Conservation (phyloP, 2,113 vertebrate genomes). For the cattle (Bos taurus) region DNA sequence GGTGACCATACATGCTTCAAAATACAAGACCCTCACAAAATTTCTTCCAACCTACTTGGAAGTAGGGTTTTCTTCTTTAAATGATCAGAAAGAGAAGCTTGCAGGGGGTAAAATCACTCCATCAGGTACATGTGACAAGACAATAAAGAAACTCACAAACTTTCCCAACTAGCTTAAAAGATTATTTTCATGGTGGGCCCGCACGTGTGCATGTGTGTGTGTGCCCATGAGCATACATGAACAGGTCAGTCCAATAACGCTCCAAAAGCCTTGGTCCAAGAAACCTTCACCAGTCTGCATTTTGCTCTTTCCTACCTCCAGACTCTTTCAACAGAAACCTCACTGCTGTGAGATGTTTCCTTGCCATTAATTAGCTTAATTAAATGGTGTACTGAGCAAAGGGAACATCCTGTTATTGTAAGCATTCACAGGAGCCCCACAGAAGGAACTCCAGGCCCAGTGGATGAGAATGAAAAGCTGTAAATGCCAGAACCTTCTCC, state of each 20-base stretch:
- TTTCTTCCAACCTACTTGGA: not conserved
- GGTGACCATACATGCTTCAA: not conserved
- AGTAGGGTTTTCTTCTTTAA: constrained; percentile 9
- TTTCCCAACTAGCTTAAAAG: not conserved
- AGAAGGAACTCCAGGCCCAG: constrained; percentile 68
- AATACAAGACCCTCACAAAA: not conserved
- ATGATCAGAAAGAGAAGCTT: not conserved
- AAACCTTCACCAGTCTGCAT: not conserved
- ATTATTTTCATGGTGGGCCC: not conserved
- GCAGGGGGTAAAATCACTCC: not conserved
- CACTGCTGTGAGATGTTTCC: constrained; percentile 72
- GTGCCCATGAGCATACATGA: not conserved
- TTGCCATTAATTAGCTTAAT: constrained; percentile 74
- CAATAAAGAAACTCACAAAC: not conserved
- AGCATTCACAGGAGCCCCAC: constrained; percentile 56
- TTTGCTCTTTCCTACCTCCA: not conserved
- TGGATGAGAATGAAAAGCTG: constrained; percentile 39
- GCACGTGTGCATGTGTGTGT: rapidly evolving
- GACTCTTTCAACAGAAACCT: constrained; percentile 67
- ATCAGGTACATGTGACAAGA: constrained; percentile 8
- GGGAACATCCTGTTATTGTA: constrained; percentile 66
- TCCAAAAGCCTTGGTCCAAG: not conserved
- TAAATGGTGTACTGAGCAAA: constrained; percentile 61
- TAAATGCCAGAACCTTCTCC: not conserved
- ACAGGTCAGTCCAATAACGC: not conserved